These are phyloP conservation scores for Cromileptes altivelis DNA, from an alignment of 2,113 vertebrate genomes.

Conservation along the genomic window DNA sequence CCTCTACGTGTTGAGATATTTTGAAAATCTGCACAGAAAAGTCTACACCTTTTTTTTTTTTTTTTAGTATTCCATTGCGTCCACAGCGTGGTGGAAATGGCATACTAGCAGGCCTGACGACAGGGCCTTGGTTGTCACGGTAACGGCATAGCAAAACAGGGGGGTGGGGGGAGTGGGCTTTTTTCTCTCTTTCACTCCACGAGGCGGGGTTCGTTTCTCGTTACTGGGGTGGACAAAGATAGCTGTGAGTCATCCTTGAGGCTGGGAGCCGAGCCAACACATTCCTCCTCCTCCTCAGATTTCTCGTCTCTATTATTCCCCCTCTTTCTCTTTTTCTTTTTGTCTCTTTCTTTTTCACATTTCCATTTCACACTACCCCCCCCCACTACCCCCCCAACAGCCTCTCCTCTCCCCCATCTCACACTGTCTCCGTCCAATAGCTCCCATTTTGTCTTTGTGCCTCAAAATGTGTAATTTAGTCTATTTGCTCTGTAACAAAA, in stretches of 20 bases:
- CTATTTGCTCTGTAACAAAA: slow-evolving; percentile 32
- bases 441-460: slow-evolving; percentile 63
- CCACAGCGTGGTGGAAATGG: slow-evolving; percentile 36
- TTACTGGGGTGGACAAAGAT: slow-evolving; percentile 79
- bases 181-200: slow-evolving; percentile 52
- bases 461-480: slow-evolving; percentile 42
- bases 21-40: slow-evolving; percentile 26
- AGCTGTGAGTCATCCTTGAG: slow-evolving; percentile 81
- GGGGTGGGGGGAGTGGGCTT: slow-evolving; percentile 21
- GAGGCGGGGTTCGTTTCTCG: slow-evolving; percentile 71
- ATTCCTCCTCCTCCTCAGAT: slow-evolving; percentile 73
- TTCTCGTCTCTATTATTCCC: slow-evolving; percentile 61
- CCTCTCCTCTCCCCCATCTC: slow-evolving; percentile 27
- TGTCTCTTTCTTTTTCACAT: slow-evolving; percentile 24
- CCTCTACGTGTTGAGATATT: slow-evolving; percentile 2
- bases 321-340: slow-evolving; percentile 37
- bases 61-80: background rate
- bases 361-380: slow-evolving; percentile 43
- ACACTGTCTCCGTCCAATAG: slow-evolving; percentile 42
- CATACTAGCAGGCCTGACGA: slow-evolving; percentile 41
- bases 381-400: background rate
- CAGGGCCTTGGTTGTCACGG: slow-evolving; percentile 61
- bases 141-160: slow-evolving; percentile 77
- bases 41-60: slow-evolving; percentile 15
- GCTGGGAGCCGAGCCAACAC: slow-evolving; percentile 70